Conservation (phyloP, 37 sponge, comb jelly and placozoan species). For the Lycopodina hypogea region DNA sequence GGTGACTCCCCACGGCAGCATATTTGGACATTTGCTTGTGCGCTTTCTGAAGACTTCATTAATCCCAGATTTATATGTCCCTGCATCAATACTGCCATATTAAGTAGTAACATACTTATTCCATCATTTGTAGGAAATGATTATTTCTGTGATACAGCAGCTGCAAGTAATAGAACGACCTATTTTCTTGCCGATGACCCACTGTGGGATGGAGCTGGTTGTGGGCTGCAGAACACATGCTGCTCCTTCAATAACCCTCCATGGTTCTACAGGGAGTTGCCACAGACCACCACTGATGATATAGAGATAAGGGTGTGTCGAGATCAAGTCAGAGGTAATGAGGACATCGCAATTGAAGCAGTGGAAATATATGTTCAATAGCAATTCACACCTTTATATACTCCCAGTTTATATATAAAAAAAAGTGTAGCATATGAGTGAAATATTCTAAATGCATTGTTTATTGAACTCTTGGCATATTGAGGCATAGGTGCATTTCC, state of each 20-base stretch:
- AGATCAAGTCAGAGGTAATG: conserved; percentile 4
- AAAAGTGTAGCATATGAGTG: no score
- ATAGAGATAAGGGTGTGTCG: conserved; percentile 45
- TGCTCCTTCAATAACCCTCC: conserved; percentile 8
- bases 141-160: conserved; percentile 21
- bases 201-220: conserved; percentile 39
- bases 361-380: conserved; percentile 37
- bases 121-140: conserved; percentile 18
- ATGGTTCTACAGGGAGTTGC: conserved; percentile 28
- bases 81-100: neutral
- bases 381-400: no score
- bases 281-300: conserved; percentile 7
- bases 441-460: no score
- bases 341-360: conserved; percentile 11
- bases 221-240: conserved; percentile 19
- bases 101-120: neutral
- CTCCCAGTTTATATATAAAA: no score
- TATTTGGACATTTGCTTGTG: conserved; percentile 38
- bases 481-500: no score
- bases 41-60: neutral
- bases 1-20: neutral
- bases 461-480: no score
- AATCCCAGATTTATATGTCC: neutral
- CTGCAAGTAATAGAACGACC: neutral
- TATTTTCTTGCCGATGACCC: conserved; percentile 14